Conservation (phyloP, 2,113 vertebrate genomes). For the Eulemur rufifrons region DNA sequence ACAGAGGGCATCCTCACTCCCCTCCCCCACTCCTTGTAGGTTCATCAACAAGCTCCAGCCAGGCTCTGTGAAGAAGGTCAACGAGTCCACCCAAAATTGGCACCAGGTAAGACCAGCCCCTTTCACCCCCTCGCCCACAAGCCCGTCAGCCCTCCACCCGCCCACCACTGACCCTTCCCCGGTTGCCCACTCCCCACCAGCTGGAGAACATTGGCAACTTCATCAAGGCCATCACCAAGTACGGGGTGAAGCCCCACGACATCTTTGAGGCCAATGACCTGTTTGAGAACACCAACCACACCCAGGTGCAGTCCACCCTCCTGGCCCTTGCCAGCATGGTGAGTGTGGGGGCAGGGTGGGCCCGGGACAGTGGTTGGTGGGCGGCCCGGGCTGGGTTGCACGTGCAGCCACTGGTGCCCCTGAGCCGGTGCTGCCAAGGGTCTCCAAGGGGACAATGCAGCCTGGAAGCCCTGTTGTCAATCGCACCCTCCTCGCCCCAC, state of each 20-base stretch:
- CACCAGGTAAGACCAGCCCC: constrained; percentile 88
- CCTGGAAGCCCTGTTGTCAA: accelerated
- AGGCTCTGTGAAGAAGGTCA: constrained; percentile 93
- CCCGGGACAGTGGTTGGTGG: accelerated
- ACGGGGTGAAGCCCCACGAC: constrained; percentile 92
- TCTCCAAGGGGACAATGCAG: not conserved
- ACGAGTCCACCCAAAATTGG: constrained; percentile 93
- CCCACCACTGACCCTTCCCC: not conserved
- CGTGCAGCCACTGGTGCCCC: not conserved
- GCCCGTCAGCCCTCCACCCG: accelerated
- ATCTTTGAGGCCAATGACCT: constrained; percentile 97
- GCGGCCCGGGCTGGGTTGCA: accelerated
- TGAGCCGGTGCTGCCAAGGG: not conserved
- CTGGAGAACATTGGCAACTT: constrained; percentile 97
- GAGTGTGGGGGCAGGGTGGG: constrained; percentile 61
- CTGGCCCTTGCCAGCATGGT: constrained; percentile 94
- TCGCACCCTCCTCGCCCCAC: not conserved
- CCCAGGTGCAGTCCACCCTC: constrained; percentile 94
- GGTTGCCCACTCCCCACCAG: constrained; percentile 72
- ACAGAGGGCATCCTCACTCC: not conserved
- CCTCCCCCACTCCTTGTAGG: constrained; percentile 72
- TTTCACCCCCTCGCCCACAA: accelerated
- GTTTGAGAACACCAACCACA: constrained; percentile 95
- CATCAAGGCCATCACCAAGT: constrained; percentile 92
- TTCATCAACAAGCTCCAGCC: constrained; percentile 95